These are phyloP conservation scores for Astyanax mexicanus DNA, from an alignment of 2,797 vertebrate genomes.

Conservation along the genomic window DNA sequence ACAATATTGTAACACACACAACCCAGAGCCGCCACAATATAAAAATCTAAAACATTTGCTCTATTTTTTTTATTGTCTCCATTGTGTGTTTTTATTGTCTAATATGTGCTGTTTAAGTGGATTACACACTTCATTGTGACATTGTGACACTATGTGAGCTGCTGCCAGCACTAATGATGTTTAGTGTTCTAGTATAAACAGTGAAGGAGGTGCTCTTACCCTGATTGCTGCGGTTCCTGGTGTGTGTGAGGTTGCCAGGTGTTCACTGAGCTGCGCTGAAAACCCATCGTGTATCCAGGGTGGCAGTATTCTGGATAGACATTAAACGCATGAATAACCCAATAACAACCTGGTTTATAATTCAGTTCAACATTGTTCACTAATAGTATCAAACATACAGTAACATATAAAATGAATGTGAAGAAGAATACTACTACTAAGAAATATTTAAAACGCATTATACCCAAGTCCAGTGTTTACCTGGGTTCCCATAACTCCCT, in stretches of 20 bases:
- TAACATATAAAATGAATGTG: no score
- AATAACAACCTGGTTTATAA: background rate
- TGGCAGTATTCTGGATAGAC: constrained; percentile 76
- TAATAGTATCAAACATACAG: no score
- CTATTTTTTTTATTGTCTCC: no score
- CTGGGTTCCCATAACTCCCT: constrained; percentile 77
- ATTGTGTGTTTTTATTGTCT: no score
- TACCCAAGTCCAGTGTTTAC: constrained; percentile 66
- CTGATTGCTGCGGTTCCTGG: constrained; percentile 69
- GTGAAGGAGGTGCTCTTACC: constrained; percentile 68
- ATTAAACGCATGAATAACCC: background rate
- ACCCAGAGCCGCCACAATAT: no score
- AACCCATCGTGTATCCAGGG: constrained; percentile 74
- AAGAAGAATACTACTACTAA: no score
- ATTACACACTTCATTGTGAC: no score
- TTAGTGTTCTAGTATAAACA: background rate
- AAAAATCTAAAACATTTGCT: no score
- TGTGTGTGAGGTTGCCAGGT: constrained; percentile 80
- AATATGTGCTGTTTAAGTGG: no score
- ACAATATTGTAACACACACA: no score
- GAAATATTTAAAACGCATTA: background rate
- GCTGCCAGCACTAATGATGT: background rate
- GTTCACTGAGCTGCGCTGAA: constrained; percentile 79
- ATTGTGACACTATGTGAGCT: background rate
- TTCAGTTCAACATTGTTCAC: background rate